These are phyloP conservation scores for Petrocephalus schoutedeni DNA, from an alignment of 2,797 vertebrate species.

Conservation along the genomic window DNA sequence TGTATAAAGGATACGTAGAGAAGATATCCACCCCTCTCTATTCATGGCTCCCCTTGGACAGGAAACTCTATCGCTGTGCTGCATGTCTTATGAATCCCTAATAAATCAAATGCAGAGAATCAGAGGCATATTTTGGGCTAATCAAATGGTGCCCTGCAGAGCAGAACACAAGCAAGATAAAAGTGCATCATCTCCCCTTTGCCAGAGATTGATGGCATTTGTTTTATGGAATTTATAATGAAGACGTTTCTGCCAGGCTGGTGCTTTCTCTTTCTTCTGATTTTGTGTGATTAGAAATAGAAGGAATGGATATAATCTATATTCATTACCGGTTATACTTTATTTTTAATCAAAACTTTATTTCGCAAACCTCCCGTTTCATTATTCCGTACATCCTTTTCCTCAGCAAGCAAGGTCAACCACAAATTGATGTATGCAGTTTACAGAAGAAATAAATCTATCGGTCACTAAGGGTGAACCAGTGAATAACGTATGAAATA, in stretches of 20 bases:
- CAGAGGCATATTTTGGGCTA: slow-evolving; percentile 16
- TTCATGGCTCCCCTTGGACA: background rate
- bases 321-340: background rate
- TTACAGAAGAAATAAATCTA: background rate
- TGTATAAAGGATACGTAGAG: background rate
- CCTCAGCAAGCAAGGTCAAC: background rate
- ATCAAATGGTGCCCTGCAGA: slow-evolving; percentile 21
- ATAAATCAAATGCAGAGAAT: slow-evolving; percentile 19
- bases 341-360: background rate
- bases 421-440: background rate
- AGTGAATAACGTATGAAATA: background rate
- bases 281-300: slow-evolving; percentile 1
- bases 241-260: background rate
- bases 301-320: background rate
- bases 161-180: slow-evolving; percentile 17
- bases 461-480: background rate
- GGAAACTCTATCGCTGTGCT: background rate
- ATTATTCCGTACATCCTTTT: background rate
- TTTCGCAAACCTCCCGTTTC: background rate
- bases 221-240: slow-evolving; percentile 20
- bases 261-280: background rate
- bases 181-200: slow-evolving; percentile 11
- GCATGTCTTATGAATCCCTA: slow-evolving; percentile 14
- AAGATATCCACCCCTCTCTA: background rate
- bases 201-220: slow-evolving; percentile 12